These are phyloP conservation scores for Poecilia velifera DNA, from an alignment of 2,797 vertebrate species.

Conservation along the genomic window DNA sequence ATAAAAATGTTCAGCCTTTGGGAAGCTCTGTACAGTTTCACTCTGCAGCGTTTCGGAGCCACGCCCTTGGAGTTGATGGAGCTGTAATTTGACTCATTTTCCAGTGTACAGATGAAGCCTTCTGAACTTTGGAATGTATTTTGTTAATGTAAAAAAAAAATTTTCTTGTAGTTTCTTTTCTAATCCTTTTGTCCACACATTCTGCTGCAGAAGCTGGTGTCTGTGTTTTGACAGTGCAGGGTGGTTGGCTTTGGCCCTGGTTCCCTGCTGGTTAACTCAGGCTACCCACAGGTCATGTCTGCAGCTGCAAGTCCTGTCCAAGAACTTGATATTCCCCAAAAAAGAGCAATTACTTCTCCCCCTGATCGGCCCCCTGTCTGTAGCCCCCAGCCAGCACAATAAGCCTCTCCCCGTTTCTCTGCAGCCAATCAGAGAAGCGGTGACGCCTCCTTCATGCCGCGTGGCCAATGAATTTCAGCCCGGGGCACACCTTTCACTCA, in stretches of 20 bases:
- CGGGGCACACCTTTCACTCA: constrained; percentile 80
- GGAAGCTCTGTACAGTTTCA: constrained; percentile 31
- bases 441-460: constrained; percentile 62
- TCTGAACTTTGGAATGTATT: constrained; percentile 25
- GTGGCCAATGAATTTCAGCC: constrained; percentile 71
- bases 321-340: constrained; percentile 51
- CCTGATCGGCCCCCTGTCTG: constrained; percentile 71
- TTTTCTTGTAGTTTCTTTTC: constrained; percentile 5
- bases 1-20: constrained; percentile 21
- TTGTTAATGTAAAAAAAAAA: constrained; percentile 22
- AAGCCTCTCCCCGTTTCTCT: constrained; percentile 54
- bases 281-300: constrained; percentile 59
- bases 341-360: constrained; percentile 60
- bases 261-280: constrained; percentile 28
- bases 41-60: constrained; percentile 37
- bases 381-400: constrained; percentile 59
- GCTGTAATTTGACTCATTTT: constrained; percentile 41
- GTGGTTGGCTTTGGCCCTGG: constrained; percentile 72
- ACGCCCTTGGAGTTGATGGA: constrained; percentile 39
- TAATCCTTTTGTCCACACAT: constrained; percentile 37
- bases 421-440: constrained; percentile 65
- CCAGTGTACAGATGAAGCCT: constrained; percentile 37
- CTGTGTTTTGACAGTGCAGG: constrained; percentile 57
- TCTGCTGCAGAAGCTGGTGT: constrained; percentile 36
- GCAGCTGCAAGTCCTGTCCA: constrained; percentile 59